These are phyloP conservation scores for Pegoplata infirma DNA, from an alignment of 2,888 invertebrate genomes.

Conservation along the genomic window DNA sequence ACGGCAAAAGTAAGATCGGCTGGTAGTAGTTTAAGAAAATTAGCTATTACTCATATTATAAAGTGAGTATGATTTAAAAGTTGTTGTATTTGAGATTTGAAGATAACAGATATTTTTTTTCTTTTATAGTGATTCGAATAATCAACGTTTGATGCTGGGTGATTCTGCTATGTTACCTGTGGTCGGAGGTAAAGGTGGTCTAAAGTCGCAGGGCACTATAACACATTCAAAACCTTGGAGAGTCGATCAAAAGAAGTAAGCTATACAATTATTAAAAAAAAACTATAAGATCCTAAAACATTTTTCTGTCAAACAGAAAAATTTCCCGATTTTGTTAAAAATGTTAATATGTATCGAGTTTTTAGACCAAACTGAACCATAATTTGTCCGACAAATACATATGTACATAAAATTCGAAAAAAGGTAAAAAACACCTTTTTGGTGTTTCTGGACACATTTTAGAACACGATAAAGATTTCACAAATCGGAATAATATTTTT, in stretches of 20 bases:
- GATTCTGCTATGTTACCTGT: slow-evolving; percentile 96
- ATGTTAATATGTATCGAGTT: too few species aligned
- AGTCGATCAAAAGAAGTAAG: slow-evolving; percentile 92
- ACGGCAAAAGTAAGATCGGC: slow-evolving; percentile 90
- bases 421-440: too few species aligned
- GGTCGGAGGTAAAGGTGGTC: slow-evolving; percentile 85
- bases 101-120: neutral
- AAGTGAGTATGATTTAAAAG: slow-evolving; percentile 81
- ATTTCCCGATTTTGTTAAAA: too few species aligned
- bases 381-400: too few species aligned
- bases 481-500: too few species aligned
- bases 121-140: slow-evolving; percentile 97
- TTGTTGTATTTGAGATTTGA: neutral
- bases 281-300: too few species aligned
- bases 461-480: too few species aligned
- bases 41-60: slow-evolving; percentile 91
- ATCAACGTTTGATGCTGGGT: slow-evolving; percentile 93
- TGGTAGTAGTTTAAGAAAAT: slow-evolving; percentile 87
- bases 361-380: too few species aligned
- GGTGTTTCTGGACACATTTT: too few species aligned
- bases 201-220: slow-evolving; percentile 92
- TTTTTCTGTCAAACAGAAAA: too few species aligned
- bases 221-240: slow-evolving; percentile 92
- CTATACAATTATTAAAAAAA: too few species aligned
- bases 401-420: too few species aligned